Percentiles rank a stretch among this genome's conserved stretches.
These are phyloP conservation scores for Thereva nobilitata DNA, from an alignment of 2,888 invertebrate species.

Conservation along the genomic window DNA sequence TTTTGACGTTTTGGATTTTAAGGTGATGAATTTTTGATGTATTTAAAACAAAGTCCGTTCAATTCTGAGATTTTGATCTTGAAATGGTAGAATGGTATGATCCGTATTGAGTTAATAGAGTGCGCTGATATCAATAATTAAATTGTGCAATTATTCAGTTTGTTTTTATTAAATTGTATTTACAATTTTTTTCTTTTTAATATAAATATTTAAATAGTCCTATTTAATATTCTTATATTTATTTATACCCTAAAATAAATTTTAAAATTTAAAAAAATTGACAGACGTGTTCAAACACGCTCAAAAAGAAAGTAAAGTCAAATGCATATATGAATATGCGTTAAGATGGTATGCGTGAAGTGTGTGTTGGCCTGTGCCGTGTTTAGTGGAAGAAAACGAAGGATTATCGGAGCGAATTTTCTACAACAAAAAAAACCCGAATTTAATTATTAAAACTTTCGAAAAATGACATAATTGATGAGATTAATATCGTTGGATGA, in stretches of 20 bases:
- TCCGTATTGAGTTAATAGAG: too few species aligned
- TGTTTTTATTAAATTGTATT: too few species aligned
- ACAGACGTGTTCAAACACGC: too few species aligned
- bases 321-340: neutral
- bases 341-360: neutral
- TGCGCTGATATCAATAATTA: too few species aligned
- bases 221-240: neutral
- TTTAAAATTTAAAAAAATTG: too few species aligned
- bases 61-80: too few species aligned
- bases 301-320: neutral
- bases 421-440: slow-evolving; percentile 8
- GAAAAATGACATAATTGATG: slow-evolving; percentile 29
- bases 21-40: too few species aligned
- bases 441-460: slow-evolving; percentile 8
- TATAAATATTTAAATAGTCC: neutral
- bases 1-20: too few species aligned
- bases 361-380: slow-evolving; percentile 5
- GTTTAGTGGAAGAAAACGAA: neutral
- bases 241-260: too few species aligned
- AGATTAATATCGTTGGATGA: neutral
- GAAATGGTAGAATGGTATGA: too few species aligned
- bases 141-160: too few species aligned
- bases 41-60: too few species aligned
- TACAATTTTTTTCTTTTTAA: neutral
- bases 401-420: neutral